Evolutionary conservation across 64 coral and sea anemone genomes (phyloP).

Genomic region (Stichodactyla mertensii): DNA sequence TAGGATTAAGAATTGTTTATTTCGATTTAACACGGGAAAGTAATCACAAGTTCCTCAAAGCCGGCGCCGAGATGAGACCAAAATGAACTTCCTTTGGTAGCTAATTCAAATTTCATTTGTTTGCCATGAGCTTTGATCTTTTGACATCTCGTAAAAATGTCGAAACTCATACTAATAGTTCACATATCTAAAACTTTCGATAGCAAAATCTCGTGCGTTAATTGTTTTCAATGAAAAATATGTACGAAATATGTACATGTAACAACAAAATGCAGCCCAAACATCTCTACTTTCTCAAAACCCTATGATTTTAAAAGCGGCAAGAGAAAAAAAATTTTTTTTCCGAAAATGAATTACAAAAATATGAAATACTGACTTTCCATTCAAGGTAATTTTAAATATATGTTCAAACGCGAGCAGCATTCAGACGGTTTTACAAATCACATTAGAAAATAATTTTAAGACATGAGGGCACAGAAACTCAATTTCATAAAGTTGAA

Average conservation of each 20-base stretch:
- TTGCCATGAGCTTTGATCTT: not conserved
- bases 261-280: not conserved
- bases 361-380: not conserved
- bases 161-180: not conserved
- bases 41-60: slow-evolving; percentile 1
- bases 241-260: too few relatives aligned
- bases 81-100: slow-evolving; percentile 2
- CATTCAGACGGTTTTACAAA: not conserved
- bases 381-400: not conserved
- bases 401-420: not conserved
- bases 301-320: not conserved
- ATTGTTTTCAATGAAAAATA: too few relatives aligned
- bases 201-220: not conserved
- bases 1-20: not conserved
- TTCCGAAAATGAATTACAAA: not conserved
- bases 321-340: not conserved
- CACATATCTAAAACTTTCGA: too few relatives aligned
- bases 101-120: not conserved
- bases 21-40: not conserved
- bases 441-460: not conserved
- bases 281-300: not conserved
- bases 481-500: not conserved
- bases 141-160: not conserved
- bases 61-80: not conserved
- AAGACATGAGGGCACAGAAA: not conserved